Evolutionary conservation across 2,888 invertebrate species (phyloP).

Genomic region (Andrena hattorfiana): DNA sequence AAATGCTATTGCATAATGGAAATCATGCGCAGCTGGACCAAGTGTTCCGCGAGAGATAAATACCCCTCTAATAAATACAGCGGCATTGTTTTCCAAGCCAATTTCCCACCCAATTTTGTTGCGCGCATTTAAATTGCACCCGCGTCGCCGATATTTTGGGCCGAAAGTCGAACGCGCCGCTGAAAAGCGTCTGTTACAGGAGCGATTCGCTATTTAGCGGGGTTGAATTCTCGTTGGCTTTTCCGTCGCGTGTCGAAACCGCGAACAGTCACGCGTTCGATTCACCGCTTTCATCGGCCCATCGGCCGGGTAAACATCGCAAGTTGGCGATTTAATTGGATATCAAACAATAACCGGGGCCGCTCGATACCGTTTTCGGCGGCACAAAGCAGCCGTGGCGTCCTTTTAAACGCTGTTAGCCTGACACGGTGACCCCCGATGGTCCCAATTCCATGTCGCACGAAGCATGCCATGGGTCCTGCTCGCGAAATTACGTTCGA

Average conservation of each 20-base stretch:
- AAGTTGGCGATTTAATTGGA: constrained; percentile 44
- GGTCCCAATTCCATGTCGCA: not conserved
- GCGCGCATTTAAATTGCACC: not conserved
- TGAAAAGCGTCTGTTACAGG: constrained; percentile 28
- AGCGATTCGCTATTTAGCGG: constrained; percentile 16
- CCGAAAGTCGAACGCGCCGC: not conserved
- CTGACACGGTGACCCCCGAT: constrained; percentile 14
- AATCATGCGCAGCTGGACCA: too few species aligned
- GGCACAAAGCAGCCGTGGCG: not conserved
- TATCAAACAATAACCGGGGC: constrained; percentile 52
- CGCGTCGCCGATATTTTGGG: not conserved
- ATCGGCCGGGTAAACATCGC: constrained; percentile 40
- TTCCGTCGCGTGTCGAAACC: constrained; percentile 18
- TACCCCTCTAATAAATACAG: too few species aligned
- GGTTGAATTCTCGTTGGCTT: constrained; percentile 7
- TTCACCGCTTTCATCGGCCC: constrained; percentile 39
- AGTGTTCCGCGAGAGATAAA: too few species aligned
- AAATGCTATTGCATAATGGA: too few species aligned
- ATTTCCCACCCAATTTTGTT: constrained; percentile 17
- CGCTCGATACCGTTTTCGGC: constrained; percentile 16
- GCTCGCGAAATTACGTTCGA: not conserved
- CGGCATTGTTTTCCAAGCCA: constrained; percentile 1
- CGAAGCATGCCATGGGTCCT: not conserved
- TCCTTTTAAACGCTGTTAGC: constrained; percentile 24
- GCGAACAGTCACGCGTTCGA: constrained; percentile 26